Evolutionary conservation across 2,797 vertebrate species (phyloP), one percentile per base, ranked within the genome.

Genomic region (Sternarchorhynchus goeldii): DNA sequence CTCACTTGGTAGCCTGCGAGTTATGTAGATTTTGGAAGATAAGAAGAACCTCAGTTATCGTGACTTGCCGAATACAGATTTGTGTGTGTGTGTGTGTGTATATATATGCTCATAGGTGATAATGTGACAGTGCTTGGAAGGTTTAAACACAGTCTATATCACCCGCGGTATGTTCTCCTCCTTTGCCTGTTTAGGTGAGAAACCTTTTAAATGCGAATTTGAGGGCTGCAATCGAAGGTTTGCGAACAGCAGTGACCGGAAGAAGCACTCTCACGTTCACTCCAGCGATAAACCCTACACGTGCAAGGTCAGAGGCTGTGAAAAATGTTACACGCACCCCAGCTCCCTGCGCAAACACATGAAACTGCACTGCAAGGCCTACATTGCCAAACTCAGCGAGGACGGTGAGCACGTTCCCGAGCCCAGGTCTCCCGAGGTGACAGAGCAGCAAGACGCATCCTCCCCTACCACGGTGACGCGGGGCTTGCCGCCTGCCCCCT

Each of bases 171-270:
- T 77, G 71, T 75, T 60, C 62, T 90, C 84, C 91, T 86, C 91
- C 65, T 92, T 75, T 89, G 85, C 87, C 87, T 84, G 79, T 92
- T 90, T 92, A 94, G 94, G 91, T 86, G 91, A 93, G 88, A 95
- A 93, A 88, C 91, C 91, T 67, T 94, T 94, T 88, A 91, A 90
- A 88, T 93, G 92, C n/a, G 93, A 93, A 84, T 94, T 94, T 84
- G 85, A 93, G 36, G 91, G 92, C 88, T 93, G 92, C 88, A 91
- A 85, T 85, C 91, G 92, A 87, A 90, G 89, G 76, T 93, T 94
- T 80, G 91, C 92, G 70, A 94, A 93, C 90, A 93, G 92, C 89
- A 90, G 89, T 69, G 90, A 93, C 90, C 75, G 90, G 79, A 91
- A 93, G 91, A 93, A 89, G 84, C 93, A 91, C 45, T 90, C 90